Conservation (phyloP, 2,888 invertebrate species). For the Lingula anatina region DNA sequence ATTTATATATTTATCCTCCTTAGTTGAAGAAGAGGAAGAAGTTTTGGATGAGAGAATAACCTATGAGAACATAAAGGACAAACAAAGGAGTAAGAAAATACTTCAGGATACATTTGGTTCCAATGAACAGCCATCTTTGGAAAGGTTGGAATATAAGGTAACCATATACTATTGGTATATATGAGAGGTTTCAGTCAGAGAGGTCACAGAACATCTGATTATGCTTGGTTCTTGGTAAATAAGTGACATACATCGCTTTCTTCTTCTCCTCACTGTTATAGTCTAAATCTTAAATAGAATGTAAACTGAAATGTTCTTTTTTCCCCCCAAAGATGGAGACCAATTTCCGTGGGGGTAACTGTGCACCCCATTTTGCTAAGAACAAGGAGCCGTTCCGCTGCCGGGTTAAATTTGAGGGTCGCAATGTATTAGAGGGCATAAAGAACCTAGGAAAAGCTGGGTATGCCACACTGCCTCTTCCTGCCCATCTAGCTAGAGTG, state of each 20-base stretch:
- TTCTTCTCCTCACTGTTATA: too few species aligned
- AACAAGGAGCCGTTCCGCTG: slow-evolving; percentile 16
- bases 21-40: neutral
- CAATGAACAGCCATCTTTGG: slow-evolving; percentile 15
- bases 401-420: slow-evolving; percentile 29
- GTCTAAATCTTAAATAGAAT: too few species aligned
- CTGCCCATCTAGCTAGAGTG: slow-evolving; percentile 25
- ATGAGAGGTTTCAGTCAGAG: too few species aligned
- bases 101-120: slow-evolving; percentile 16
- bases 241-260: too few species aligned
- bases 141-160: slow-evolving; percentile 20
- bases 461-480: slow-evolving; percentile 26
- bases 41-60: neutral
- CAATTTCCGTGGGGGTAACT: slow-evolving; percentile 16
- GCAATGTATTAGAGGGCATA: slow-evolving; percentile 32
- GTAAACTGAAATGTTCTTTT: too few species aligned
- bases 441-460: slow-evolving; percentile 27
- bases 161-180: too few species aligned
- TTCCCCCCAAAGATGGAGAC: slow-evolving; percentile 27
- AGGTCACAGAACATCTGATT: too few species aligned
- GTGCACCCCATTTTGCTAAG: slow-evolving; percentile 8
- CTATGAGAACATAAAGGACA: slow-evolving; percentile 4
- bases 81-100: slow-evolving; percentile 6
- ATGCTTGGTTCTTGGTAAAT: too few species aligned
- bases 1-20: too few species aligned